Evolutionary conservation across 2,113 vertebrate species (phyloP).

Genomic region (Microcebus jonahi): DNA sequence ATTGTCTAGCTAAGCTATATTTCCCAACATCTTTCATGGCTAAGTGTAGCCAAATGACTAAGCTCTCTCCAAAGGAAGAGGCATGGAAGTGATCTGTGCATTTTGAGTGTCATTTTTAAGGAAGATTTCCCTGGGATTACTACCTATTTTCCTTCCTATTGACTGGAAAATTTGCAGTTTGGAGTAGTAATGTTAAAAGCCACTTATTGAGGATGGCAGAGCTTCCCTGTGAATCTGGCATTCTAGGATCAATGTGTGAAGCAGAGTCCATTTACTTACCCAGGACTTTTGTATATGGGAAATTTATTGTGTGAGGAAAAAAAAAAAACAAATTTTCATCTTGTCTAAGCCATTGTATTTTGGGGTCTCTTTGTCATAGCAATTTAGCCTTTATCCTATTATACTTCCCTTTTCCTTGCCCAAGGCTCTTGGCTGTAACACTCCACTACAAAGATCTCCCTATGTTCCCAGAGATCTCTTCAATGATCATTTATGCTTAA

Average conservation of each 20-base stretch:
- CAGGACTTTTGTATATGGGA: background rate
- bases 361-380: background rate
- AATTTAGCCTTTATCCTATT: background rate
- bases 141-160: background rate
- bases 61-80: background rate
- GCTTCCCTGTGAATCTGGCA: background rate
- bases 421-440: background rate
- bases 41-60: background rate
- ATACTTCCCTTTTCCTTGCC: background rate
- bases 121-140: background rate
- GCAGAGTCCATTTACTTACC: background rate
- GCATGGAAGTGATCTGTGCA: background rate
- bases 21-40: background rate
- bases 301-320: background rate
- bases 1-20: background rate
- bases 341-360: background rate
- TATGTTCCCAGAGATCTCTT: background rate
- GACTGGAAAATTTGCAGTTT: conserved; percentile 15
- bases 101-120: background rate
- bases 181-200: background rate
- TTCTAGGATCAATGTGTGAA: background rate
- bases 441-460: background rate
- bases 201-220: background rate
- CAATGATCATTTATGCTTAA: background rate
- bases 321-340: background rate